Base-by-base conservation (phyloP, 2,113 vertebrate species). In the Mus spicilegus region DNA sequence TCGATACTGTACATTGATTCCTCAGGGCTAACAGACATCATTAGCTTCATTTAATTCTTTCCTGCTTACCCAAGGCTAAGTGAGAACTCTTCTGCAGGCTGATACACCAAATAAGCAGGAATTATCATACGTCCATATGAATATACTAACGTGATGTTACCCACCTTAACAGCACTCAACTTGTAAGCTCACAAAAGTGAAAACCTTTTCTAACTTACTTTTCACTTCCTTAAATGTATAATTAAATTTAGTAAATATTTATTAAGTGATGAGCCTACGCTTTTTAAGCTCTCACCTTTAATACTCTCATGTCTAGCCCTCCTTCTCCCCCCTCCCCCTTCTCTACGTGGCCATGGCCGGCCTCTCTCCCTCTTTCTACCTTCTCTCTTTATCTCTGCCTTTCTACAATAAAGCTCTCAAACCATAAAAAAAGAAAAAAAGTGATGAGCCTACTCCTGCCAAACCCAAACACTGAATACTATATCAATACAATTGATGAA, bases 231-330 rank as follows among this genome's bases (percentile, higher is more conserved):
- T 92, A 54, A 8, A 85, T 91, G 91, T 87, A 90, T 46, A 94
- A 94, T 61, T 95, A 94, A 95, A 93, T 11, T 87, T 61, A 91
- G 69, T 54, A 94, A 93, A 54, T 82, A 89, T 49, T 92, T 96
- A 42, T 39, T 39, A 90, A 92, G 7, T 67, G 28, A 90, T 87
- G n/a, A 94, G 46, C 1, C n/a, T 90, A 87, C 54, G 42, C 42
- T 42, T 42, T 42, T 42, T 42, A 42, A 42, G 42, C 42, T 42
- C 42, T 42, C 42, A 42, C 42, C 42, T 42, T 42, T 42, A 42
- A 42, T 42, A 42, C 42, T 42, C 42, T 42, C 42, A 42, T 42
- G 42, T 42, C 42, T 42, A 42, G 42, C 42, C 42, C 42, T 42
- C 42, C 42, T 42, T 42, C 42, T 42, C 42, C 42, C 42, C 42